A percentile compares a stretch with the other conserved stretches of the same genome.
phyloP scores from a whole-genome alignment of 1,140 invertebrate species.

The Parapsyche elsis region DNA sequence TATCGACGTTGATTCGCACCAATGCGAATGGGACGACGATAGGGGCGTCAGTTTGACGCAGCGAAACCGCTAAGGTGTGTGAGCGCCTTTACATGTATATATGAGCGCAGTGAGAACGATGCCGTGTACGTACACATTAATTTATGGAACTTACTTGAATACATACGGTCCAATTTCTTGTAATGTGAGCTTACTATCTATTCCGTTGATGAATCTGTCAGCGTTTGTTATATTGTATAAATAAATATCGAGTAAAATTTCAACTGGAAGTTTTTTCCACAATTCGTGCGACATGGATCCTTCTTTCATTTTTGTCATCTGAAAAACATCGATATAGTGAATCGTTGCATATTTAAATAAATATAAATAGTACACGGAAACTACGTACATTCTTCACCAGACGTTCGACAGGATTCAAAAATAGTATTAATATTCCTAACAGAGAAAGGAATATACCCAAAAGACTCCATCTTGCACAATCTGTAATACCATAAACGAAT shows the following conservation, averaged over 20 bases:
- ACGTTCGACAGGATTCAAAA: neutral
- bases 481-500: slow-evolving; percentile 29
- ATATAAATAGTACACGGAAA: slow-evolving; percentile 4
- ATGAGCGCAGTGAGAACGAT: too few species aligned
- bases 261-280: slow-evolving; percentile 42
- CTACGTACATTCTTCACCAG: slow-evolving; percentile 8
- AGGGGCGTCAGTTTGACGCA: too few species aligned
- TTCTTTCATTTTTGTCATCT: slow-evolving; percentile 43
- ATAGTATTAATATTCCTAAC: slow-evolving; percentile 10
- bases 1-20: too few species aligned
- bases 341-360: slow-evolving; percentile 30
- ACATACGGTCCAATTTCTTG: slow-evolving; percentile 87
- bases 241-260: slow-evolving; percentile 77
- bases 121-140: too few species aligned
- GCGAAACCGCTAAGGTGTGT: too few species aligned
- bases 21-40: too few species aligned
- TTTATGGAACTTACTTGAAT: slow-evolving; percentile 85
- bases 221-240: slow-evolving; percentile 89
- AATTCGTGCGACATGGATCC: slow-evolving; percentile 40
- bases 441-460: slow-evolving; percentile 15
- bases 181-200: slow-evolving; percentile 76
- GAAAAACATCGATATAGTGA: slow-evolving; percentile 33
- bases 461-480: slow-evolving; percentile 22
- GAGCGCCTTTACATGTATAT: too few species aligned
- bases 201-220: slow-evolving; percentile 74